These are phyloP conservation scores for Gerris lacustris DNA, from an alignment of 2,888 invertebrate species.

Conservation along the genomic window DNA sequence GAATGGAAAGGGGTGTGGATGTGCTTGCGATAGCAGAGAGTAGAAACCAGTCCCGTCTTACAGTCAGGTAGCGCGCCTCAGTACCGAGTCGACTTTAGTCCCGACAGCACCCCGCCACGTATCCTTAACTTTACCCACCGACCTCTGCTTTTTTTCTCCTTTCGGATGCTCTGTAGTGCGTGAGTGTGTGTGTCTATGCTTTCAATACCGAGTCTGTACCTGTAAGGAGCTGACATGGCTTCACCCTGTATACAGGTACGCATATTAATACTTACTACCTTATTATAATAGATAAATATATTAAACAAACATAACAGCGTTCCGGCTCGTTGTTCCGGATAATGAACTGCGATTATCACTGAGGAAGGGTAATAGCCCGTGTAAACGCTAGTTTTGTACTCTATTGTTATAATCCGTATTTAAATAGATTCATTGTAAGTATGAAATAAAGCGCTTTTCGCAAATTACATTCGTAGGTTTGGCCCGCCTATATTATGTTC, in stretches of 20 bases:
- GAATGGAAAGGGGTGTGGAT: slow-evolving; percentile 3
- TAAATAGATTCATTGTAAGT: no score
- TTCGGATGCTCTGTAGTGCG: not conserved
- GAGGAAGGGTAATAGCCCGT: slow-evolving; percentile 1
- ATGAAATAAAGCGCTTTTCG: no score
- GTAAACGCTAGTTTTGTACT: not conserved
- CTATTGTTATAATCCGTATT: no score
- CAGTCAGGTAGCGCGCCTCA: not conserved
- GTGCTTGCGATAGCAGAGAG: not conserved
- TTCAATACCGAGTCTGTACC: not conserved
- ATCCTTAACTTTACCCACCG: not conserved
- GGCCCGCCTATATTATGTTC: no score
- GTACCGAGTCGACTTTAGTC: not conserved
- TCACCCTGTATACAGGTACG: not conserved
- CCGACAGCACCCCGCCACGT: not conserved
- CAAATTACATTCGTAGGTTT: no score
- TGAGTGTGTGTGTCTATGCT: not conserved
- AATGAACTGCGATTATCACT: not conserved
- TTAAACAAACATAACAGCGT: not conserved
- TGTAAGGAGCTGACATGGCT: not conserved
- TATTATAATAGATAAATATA: not conserved
- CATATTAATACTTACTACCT: not conserved
- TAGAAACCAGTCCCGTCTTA: not conserved
- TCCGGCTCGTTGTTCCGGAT: not conserved
- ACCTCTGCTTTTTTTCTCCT: not conserved